Evolutionary conservation across 1,140 invertebrate genomes (phyloP).

Genomic region (Lasaia peninsularis): DNA sequence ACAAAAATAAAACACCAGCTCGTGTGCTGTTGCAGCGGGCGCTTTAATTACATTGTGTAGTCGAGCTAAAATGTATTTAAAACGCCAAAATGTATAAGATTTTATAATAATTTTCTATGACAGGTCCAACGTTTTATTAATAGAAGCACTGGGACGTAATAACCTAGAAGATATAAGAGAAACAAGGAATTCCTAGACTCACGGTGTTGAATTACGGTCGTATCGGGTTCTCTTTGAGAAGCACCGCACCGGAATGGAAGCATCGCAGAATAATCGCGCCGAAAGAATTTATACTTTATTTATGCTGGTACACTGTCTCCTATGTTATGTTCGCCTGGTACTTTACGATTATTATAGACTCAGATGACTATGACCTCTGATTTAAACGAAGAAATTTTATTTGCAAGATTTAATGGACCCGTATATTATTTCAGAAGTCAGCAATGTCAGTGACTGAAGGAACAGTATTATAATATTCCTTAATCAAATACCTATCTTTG

Average conservation of each 20-base stretch:
- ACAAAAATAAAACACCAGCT: too few species aligned
- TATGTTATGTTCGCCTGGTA: slow-evolving; percentile 49
- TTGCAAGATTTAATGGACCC: background rate
- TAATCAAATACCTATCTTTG: too few species aligned
- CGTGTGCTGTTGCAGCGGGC: background rate
- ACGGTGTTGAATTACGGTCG: slow-evolving; percentile 57
- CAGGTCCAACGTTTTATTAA: slow-evolving; percentile 50
- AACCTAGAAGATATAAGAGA: slow-evolving; percentile 47
- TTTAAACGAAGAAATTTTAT: background rate
- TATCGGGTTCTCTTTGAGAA: slow-evolving; percentile 65
- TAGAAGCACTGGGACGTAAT: slow-evolving; percentile 51
- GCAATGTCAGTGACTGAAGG: background rate
- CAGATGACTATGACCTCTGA: slow-evolving; percentile 24
- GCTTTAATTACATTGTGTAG: background rate
- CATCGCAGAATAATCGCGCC: slow-evolving; percentile 41
- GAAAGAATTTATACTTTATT: slow-evolving; percentile 61
- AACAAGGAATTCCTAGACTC: slow-evolving; percentile 55
- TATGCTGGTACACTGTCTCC: slow-evolving; percentile 46
- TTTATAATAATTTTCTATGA: slow-evolving; percentile 37
- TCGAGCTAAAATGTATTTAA: background rate
- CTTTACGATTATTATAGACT: slow-evolving; percentile 56
- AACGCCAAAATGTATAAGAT: slow-evolving; percentile 2
- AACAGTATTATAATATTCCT: too few species aligned
- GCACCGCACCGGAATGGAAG: slow-evolving; percentile 61
- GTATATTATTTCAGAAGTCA: too few species aligned